Evolutionary conservation across 2,888 invertebrate genomes (phyloP).

Genomic region (Sclerodermus sp.): DNA sequence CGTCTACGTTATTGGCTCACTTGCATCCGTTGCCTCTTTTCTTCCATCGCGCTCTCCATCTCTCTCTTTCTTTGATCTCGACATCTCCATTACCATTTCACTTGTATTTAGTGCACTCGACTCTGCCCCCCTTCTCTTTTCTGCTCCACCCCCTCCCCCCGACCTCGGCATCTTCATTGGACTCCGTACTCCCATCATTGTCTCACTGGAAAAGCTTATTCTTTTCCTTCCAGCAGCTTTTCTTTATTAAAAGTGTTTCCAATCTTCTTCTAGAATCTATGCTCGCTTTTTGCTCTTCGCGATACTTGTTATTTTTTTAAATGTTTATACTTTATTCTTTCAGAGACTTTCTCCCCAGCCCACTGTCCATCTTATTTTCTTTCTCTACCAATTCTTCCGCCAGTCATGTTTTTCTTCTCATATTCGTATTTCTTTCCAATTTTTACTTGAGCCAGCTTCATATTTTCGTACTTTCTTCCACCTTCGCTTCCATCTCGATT

Average conservation of each 20-base stretch:
- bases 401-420: no score
- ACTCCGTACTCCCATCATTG: neutral
- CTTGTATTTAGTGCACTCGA: no score
- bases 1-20: neutral
- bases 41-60: constrained; percentile 18
- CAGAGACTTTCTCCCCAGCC: no score
- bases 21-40: constrained; percentile 21
- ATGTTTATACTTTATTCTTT: no score
- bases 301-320: no score
- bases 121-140: constrained; percentile 4
- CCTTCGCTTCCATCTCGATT: no score
- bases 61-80: constrained; percentile 14
- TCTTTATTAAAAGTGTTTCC: neutral
- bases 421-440: no score
- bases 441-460: no score
- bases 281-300: neutral
- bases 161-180: constrained; percentile 7
- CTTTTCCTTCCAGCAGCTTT: neutral
- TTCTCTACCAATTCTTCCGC: no score
- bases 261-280: neutral
- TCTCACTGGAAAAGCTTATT: neutral
- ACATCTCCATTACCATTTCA: neutral
- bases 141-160: constrained; percentile 7
- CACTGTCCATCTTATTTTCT: no score
- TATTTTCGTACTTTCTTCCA: no score